A percentile compares a stretch with the other conserved stretches of the same genome.
Evolutionary conservation across 2,888 invertebrate species (phyloP).

Genomic region (Deilephila elpenor): DNA sequence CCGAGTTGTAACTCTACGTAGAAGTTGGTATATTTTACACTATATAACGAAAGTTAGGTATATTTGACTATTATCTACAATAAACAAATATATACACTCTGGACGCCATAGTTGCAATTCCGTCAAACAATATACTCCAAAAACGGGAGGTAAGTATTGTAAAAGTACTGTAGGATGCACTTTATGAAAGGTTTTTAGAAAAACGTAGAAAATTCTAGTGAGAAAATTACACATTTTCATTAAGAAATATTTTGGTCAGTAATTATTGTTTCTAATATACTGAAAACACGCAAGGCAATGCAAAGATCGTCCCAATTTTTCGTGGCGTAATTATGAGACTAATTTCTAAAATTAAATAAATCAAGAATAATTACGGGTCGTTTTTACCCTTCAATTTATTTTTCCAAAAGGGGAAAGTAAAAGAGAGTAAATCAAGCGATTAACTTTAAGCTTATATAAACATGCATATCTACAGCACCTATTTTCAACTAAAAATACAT

Average conservation of each 20-base stretch:
- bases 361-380: no score
- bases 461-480: no score
- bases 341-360: no score
- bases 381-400: no score
- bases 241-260: constrained; percentile 1
- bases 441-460: no score
- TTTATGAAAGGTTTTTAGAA: not conserved
- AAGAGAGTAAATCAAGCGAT: no score
- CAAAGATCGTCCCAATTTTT: not conserved
- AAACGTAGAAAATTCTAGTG: constrained; percentile 23
- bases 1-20: not conserved
- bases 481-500: no score
- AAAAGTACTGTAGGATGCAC: not conserved
- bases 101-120: constrained; percentile 27
- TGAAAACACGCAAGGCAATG: not conserved
- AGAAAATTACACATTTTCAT: not conserved
- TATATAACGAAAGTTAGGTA: constrained; percentile 23
- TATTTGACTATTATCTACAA: constrained; percentile 26
- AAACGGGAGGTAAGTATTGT: not conserved
- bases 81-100: constrained; percentile 25
- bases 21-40: constrained; percentile 1
- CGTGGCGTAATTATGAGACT: not conserved
- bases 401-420: no score
- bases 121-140: constrained; percentile 22
- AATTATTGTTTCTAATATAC: not conserved